phyloP scores from a whole-genome alignment of 30 jellyfish, hydroid and myxozoan genomes.

The Chrysaora quinquecirrha region DNA sequence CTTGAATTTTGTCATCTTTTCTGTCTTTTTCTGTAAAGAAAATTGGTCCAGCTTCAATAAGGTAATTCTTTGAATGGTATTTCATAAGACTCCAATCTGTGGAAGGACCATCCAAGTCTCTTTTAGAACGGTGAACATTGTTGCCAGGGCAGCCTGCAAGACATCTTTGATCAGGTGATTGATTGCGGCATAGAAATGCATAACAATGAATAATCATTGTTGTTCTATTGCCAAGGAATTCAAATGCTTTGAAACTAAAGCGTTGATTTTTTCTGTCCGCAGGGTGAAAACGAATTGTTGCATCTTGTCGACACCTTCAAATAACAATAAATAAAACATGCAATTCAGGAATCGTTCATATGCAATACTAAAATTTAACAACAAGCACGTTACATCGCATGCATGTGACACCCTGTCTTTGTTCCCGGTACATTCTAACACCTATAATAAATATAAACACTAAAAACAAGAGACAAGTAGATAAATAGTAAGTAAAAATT shows the following conservation, averaged over 20 bases:
- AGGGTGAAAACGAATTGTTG: constrained; percentile 23
- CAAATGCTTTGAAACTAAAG: constrained; percentile 51
- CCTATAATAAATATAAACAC: no score
- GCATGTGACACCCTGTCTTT: no score
- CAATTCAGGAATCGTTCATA: no score
- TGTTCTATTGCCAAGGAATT: constrained; percentile 6
- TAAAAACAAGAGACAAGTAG: no score
- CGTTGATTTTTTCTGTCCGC: constrained; percentile 8
- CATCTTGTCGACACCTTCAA: constrained; percentile 47
- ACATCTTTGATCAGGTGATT: constrained; percentile 54
- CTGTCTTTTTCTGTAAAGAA: neutral
- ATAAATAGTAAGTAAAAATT: no score
- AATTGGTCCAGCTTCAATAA: neutral
- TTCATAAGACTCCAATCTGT: neutral
- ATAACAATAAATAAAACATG: no score
- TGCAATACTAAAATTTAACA: no score
- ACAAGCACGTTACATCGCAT: no score
- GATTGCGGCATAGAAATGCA: constrained; percentile 40
- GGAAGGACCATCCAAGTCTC: constrained; percentile 17
- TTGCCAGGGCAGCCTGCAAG: constrained; percentile 65
- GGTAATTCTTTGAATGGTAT: neutral
- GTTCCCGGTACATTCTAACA: no score
- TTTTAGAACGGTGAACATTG: constrained; percentile 23
- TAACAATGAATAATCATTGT: constrained; percentile 53
- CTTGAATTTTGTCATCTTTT: neutral